Evolutionary conservation across 2,113 vertebrate genomes (phyloP), one percentile per base, ranked within the genome.

Genomic region (Phaetusa simplex): DNA sequence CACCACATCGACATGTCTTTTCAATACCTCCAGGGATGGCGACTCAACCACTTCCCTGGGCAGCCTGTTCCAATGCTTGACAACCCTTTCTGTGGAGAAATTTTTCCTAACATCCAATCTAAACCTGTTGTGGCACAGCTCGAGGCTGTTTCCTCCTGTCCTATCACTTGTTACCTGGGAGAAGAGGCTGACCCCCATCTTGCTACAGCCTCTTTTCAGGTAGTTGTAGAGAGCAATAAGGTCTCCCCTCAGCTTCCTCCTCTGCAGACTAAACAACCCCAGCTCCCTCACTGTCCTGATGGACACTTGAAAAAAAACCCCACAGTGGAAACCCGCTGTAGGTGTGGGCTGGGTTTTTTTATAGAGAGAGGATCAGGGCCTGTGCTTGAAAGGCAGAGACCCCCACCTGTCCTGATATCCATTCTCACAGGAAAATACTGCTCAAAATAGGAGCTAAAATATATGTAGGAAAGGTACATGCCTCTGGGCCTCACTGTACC

Each of bases 321-420:
- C 29, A 3, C 5, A 42, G 30, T 20, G 2, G 13, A 64, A 76
- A 65, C 17, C 43, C 32, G 12, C 23, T 56, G 79, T 27, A 30
- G 43, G 43, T 15, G 15, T 3, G 2, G 29, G 8, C 34, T 74
- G 38, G 6, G 16, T 74, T 80, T 78, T 26, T 61, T 45, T 45
- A 29, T 27, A 59, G 42, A 74, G 42, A 16, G 36, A 24, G 0
- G 22, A 29, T 19, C 40, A 26, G 47, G 13, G 4, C 13, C 38
- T 72, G 19, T 7, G 7, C 58, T 73, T 65, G 55, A 30, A 73
- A n/a, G 20, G 29, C 29, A 74, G 81, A 65, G 40, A 19, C 6
- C 14, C 11, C 27, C 3, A 16, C 14, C 12, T 47, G 14, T 49
- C 36, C 26, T 0, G 7, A 55, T 43, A 17, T 40, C 47, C 0